A percentile compares a stretch with the other conserved stretches of the same genome.
phyloP scores from a whole-genome alignment of 2,113 vertebrate genomes.

The Microtus montanus region DNA sequence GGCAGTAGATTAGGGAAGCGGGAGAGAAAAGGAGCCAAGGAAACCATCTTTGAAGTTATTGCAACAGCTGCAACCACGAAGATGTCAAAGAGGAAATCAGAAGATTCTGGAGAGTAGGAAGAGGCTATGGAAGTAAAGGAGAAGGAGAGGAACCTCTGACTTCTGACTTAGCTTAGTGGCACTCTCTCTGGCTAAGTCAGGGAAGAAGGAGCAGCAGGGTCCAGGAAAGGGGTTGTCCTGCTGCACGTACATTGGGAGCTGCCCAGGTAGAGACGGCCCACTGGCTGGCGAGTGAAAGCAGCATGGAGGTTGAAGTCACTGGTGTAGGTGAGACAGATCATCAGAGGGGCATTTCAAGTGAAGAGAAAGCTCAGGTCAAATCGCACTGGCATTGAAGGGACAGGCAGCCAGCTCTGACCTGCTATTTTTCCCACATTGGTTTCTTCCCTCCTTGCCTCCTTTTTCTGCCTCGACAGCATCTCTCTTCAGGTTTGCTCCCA shows the following conservation, averaged over 20 bases:
- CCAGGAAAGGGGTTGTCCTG: background rate
- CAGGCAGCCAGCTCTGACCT: background rate
- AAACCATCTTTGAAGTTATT: background rate
- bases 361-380: background rate
- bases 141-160: background rate
- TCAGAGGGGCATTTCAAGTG: fast-evolving
- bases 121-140: background rate
- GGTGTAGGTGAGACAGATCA: background rate
- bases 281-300: background rate
- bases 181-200: background rate
- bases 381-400: background rate
- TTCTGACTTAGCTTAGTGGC: background rate
- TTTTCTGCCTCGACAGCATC: fast-evolving
- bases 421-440: background rate
- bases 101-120: background rate
- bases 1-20: background rate
- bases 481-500: background rate
- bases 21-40: background rate
- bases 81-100: background rate
- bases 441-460: background rate
- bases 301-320: background rate
- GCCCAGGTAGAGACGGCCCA: background rate
- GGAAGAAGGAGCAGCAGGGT: background rate
- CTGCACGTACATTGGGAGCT: background rate
- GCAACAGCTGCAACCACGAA: background rate